A percentile compares a stretch with the other conserved stretches of the same genome.
These are phyloP conservation scores for Poecilus cupreus DNA, from an alignment of 2,888 invertebrate genomes.

Conservation along the genomic window DNA sequence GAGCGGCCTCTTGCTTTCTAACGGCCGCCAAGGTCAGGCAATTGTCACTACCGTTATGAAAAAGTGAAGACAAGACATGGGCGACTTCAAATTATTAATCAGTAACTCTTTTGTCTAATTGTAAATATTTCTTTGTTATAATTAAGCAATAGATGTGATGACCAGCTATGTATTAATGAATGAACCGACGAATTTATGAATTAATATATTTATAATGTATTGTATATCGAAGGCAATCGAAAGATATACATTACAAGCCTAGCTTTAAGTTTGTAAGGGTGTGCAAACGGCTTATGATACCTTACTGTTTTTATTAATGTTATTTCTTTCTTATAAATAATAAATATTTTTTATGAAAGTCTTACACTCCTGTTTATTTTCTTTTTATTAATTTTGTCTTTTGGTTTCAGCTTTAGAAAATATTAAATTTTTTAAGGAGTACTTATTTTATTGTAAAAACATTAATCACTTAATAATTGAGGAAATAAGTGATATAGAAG, in stretches of 20 bases:
- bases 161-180: neutral
- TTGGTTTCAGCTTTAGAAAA: neutral
- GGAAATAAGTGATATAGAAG: too few relatives aligned
- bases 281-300: conserved; percentile 45
- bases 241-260: neutral
- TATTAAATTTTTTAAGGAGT: neutral
- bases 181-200: neutral
- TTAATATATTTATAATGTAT: conserved; percentile 3
- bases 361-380: neutral
- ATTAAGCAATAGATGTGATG: neutral
- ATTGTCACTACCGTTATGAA: neutral
- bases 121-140: neutral
- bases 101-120: neutral
- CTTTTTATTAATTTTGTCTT: neutral
- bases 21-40: neutral
- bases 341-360: conserved; percentile 51
- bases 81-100: neutral
- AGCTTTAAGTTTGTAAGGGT: conserved; percentile 54
- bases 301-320: conserved; percentile 58
- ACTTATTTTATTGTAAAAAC: too few relatives aligned
- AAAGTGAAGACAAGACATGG: neutral
- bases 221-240: neutral
- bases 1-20: conserved; percentile 3
- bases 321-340: conserved; percentile 54
- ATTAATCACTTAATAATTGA: too few relatives aligned